These are phyloP conservation scores for Oostethus manadensis DNA, from an alignment of 2,113 vertebrate genomes.

Conservation along the genomic window DNA sequence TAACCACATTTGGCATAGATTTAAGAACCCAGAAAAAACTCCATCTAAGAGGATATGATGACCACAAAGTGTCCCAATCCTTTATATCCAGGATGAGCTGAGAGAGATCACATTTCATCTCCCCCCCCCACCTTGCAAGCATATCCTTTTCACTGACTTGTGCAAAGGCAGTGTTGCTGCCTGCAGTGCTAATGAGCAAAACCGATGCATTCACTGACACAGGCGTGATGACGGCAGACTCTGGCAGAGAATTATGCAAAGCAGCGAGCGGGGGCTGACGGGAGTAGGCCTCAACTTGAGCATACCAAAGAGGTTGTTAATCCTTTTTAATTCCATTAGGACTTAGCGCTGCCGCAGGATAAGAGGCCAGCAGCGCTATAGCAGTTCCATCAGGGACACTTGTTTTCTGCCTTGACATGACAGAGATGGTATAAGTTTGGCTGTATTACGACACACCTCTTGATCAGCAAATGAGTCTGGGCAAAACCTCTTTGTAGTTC, in stretches of 20 bases:
- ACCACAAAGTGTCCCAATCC: slow-evolving; percentile 20
- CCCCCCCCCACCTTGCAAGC: slow-evolving; percentile 22
- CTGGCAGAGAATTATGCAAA: slow-evolving; percentile 47
- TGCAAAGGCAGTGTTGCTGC: slow-evolving; percentile 31
- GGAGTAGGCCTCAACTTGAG: slow-evolving; percentile 41
- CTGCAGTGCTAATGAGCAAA: slow-evolving; percentile 30
- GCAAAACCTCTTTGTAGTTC: too few relatives aligned
- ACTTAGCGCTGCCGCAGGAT: slow-evolving; percentile 46
- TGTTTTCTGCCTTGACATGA: neutral
- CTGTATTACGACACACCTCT: neutral
- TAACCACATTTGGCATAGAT: slow-evolving; percentile 16
- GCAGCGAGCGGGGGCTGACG: slow-evolving; percentile 15
- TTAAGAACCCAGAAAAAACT: neutral
- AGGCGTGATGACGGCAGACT: slow-evolving; percentile 45
- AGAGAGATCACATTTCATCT: slow-evolving; percentile 28
- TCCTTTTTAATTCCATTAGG: slow-evolving; percentile 64
- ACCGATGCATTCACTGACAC: slow-evolving; percentile 29
- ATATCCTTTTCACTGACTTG: slow-evolving; percentile 33
- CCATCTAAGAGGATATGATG: neutral
- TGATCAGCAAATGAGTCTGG: neutral
- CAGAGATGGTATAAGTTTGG: slow-evolving; percentile 6
- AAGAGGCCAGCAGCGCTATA: slow-evolving; percentile 46
- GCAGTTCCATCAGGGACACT: neutral
- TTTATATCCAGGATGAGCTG: slow-evolving; percentile 4
- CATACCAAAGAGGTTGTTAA: slow-evolving; percentile 60